Evolutionary conservation across 37 sponge, comb jelly and placozoan genomes (phyloP).

Genomic region (Agelas oroides): DNA sequence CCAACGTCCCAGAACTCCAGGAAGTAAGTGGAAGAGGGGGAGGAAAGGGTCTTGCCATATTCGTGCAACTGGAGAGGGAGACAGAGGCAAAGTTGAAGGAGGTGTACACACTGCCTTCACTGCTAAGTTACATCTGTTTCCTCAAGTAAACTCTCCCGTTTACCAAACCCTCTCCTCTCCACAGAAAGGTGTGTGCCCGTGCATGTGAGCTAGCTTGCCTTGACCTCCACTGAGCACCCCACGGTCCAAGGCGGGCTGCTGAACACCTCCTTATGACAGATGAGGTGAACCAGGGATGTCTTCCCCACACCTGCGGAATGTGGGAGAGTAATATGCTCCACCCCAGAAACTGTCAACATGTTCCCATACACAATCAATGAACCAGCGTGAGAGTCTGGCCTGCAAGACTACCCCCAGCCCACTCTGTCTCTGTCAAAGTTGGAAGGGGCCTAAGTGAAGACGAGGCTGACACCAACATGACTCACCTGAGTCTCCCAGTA

Average conservation of each 20-base stretch:
- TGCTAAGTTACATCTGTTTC: not conserved
- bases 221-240: conserved; percentile 93
- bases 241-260: conserved; percentile 79
- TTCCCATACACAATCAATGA: not conserved
- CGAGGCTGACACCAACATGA: too few species aligned
- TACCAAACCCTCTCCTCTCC: too few species aligned
- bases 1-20: conserved; percentile 98
- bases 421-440: too few species aligned
- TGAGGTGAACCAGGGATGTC: conserved; percentile 89
- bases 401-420: too few species aligned
- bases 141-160: too few species aligned
- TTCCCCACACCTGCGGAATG: conserved; percentile 93
- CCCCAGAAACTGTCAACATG: not conserved
- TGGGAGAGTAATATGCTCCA: too few species aligned
- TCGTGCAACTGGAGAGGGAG: conserved; percentile 55
- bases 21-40: conserved; percentile 71
- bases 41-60: conserved; percentile 36
- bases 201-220: conserved; percentile 26
- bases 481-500: conserved; percentile 91
- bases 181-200: too few species aligned
- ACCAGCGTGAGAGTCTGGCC: too few species aligned
- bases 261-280: conserved; percentile 74
- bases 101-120: too few species aligned
- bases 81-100: too few species aligned
- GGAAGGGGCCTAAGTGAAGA: too few species aligned